Base-by-base conservation (phyloP, 2,888 invertebrate species). In the Torymus auratus region DNA sequence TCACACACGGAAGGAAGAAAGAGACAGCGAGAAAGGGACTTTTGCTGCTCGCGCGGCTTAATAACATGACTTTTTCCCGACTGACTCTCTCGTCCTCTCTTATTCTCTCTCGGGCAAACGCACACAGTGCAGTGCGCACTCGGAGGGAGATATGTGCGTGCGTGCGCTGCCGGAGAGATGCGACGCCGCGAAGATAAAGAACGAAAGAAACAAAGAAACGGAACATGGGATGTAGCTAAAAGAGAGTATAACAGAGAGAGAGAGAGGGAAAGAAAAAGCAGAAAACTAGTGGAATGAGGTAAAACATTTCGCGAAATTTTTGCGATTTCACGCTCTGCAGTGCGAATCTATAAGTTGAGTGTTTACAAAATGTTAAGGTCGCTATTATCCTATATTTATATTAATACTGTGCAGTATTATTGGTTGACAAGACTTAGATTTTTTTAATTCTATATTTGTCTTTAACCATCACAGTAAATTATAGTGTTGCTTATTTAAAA, bases 41-140 rank as follows among this genome's bases (percentile, higher is more conserved):
- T 85, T 87, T 86, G 85, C 87, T 41, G 41, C 41, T 41, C 41
- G 7, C 85, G 85, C 15, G 86, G 87, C 88, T 89, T 89, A 89
- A 89, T 89, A 89, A 89, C 88, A 85, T 83, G 86, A 88, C 86
- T 89, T 89, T 89, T 89, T 89, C 86, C 86, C 84, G 74, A 76
- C 82, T 41, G 7, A 41, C 41, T 41, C 41, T 7, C 41, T 41
- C 41, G 5, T 10, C 7, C 41, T 41, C 41, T 41, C 41, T 41
- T 10, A 7, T 41, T 41, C 41, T 41, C 41, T 80, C 82, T 83
- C 82, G 81, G 80, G 84, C 85, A 85, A 88, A 88, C 85, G 85
- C 83, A 72, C 58, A 20, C 23, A 20, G 20, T n/a, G n/a, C 20
- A 41, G 41, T 7, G 41, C 41, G 41, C 41, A 41, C 41, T 41